These are phyloP conservation scores for Drosophila sproati DNA, from an alignment of 1,140 invertebrate genomes.

Conservation along the genomic window DNA sequence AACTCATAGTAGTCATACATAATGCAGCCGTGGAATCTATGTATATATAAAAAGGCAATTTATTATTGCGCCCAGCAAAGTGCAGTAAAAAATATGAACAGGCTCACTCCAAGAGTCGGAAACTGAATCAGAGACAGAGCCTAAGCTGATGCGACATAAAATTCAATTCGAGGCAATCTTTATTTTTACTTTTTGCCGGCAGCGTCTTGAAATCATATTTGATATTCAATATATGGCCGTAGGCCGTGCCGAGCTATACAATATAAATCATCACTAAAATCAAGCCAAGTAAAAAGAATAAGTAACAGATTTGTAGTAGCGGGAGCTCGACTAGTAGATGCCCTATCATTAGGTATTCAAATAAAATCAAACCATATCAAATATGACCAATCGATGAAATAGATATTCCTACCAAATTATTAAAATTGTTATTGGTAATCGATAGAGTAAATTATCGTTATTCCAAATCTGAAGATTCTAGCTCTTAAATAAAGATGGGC, in stretches of 20 bases:
- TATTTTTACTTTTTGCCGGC: conserved; percentile 9
- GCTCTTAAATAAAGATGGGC: no score
- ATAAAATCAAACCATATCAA: no score
- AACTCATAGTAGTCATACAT: conserved; percentile 43
- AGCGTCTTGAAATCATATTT: conserved; percentile 71
- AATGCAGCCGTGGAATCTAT: conserved; percentile 72
- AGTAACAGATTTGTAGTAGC: no score
- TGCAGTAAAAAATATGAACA: conserved; percentile 49
- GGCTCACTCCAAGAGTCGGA: neutral
- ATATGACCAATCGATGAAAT: no score
- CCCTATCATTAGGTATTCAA: no score
- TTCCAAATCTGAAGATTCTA: no score
- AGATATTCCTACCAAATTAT: no score
- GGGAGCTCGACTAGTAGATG: no score
- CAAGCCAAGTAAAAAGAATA: conserved; percentile 12
- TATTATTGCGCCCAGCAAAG: conserved; percentile 53
- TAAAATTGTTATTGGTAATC: no score
- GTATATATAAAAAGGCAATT: conserved; percentile 67
- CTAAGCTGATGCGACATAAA: conserved; percentile 63
- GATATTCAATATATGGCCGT: conserved; percentile 51
- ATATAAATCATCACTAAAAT: conserved; percentile 73
- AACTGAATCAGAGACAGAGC: conserved; percentile 9
- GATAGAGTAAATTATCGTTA: no score
- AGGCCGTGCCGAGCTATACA: conserved; percentile 28
- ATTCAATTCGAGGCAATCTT: conserved; percentile 67